Percentiles rank a stretch among this genome's conserved stretches.
phyloP scores from a whole-genome alignment of 1,140 invertebrate species.

The Anoplolepis gracilipes region DNA sequence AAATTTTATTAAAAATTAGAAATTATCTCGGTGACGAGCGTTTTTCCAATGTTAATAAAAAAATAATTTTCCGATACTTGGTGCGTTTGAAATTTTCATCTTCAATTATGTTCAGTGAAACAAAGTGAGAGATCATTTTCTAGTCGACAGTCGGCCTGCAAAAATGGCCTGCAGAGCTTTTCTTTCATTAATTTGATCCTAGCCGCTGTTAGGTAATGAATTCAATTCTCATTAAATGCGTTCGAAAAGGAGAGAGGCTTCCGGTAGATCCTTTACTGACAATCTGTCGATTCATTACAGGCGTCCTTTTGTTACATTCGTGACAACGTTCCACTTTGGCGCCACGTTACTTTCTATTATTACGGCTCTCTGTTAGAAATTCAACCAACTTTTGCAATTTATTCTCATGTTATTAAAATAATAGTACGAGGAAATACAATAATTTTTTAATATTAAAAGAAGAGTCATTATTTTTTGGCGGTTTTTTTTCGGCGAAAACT shows the following conservation, averaged over 20 bases:
- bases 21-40: background rate
- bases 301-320: conserved; percentile 46
- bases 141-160: background rate
- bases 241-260: background rate
- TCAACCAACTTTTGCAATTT: conserved; percentile 4
- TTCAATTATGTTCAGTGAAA: conserved; percentile 17
- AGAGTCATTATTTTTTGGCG: background rate
- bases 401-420: background rate
- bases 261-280: conserved; percentile 22
- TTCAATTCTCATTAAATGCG: conserved; percentile 41
- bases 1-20: too few species aligned
- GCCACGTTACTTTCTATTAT: conserved; percentile 7
- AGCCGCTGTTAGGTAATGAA: conserved; percentile 1
- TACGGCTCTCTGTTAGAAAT: conserved; percentile 23
- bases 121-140: background rate
- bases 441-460: background rate
- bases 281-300: conserved; percentile 41
- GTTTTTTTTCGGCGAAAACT: background rate
- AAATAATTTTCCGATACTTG: conserved; percentile 6
- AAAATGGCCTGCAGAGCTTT: conserved; percentile 36
- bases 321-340: background rate
- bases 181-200: conserved; percentile 48
- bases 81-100: conserved; percentile 24
- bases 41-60: conserved; percentile 18
- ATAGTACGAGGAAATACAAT: background rate